Conservation (phyloP, 2,113 vertebrate species). For the Budorcas taxicolor region DNA sequence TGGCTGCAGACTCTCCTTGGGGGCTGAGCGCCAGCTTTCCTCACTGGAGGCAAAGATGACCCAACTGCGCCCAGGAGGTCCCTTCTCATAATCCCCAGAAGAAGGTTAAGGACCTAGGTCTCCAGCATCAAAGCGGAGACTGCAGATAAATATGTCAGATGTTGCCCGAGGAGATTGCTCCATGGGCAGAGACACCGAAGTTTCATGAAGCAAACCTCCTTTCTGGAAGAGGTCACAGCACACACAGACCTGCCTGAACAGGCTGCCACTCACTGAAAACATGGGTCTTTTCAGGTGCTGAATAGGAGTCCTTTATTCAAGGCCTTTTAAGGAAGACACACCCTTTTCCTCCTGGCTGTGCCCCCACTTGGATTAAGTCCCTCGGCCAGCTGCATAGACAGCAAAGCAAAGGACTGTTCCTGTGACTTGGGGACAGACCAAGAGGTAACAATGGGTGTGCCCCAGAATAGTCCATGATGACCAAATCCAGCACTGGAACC, state of each 20-base stretch:
- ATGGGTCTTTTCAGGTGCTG: conserved; percentile 72
- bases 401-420: conserved; percentile 60
- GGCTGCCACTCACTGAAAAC: conserved; percentile 66
- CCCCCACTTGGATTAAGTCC: conserved; percentile 15
- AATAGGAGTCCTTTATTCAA: conserved; percentile 71
- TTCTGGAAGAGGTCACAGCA: conserved; percentile 67
- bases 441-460: background rate
- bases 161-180: background rate
- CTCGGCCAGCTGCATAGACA: conserved; percentile 51
- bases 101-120: background rate
- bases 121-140: background rate
- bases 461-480: background rate
- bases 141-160: background rate
- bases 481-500: rapidly evolving
- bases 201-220: background rate
- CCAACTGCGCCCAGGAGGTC: background rate
- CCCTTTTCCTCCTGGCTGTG: conserved; percentile 74
- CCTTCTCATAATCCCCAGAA: background rate
- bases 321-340: conserved; percentile 73
- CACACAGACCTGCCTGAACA: conserved; percentile 76
- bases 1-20: background rate
- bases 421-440: background rate
- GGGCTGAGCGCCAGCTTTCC: background rate
- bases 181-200: rapidly evolving
- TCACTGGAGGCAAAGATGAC: too few species aligned